phyloP scores from a whole-genome alignment of 1,140 invertebrate species.

The Stratiolaelaps scimitus region DNA sequence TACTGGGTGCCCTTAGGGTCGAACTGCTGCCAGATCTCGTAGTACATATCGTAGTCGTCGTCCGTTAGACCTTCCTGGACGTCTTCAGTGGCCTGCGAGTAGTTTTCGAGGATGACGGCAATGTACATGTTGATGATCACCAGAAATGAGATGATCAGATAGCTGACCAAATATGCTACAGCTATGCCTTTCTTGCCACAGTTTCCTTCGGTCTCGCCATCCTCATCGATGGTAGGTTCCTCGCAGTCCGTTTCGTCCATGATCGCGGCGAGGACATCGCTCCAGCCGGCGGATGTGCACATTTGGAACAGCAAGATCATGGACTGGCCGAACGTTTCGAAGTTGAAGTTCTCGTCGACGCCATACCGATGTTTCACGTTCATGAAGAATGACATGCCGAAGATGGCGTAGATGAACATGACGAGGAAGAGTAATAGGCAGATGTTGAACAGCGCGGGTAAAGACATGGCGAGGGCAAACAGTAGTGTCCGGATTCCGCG shows the following conservation, averaged over 20 bases:
- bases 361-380: constrained; percentile 78
- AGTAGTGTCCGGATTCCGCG: constrained; percentile 92
- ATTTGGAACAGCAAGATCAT: constrained; percentile 97
- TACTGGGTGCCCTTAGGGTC: constrained; percentile 95
- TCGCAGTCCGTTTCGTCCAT: constrained; percentile 89
- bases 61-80: constrained; percentile 95
- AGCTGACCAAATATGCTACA: constrained; percentile 83
- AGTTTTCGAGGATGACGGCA: constrained; percentile 96
- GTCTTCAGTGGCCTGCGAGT: constrained; percentile 93
- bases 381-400: constrained; percentile 99
- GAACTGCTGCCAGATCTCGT: constrained; percentile 97
- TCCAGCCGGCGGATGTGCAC: constrained; percentile 96
- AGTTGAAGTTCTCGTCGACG: constrained; percentile 92
- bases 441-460: constrained; percentile 96
- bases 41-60: constrained; percentile 99
- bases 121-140: constrained; percentile 99
- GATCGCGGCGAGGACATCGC: constrained; percentile 82
- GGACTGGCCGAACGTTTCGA: constrained; percentile 94
- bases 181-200: constrained; percentile 84
- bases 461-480: constrained; percentile 92
- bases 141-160: constrained; percentile 92
- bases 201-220: constrained; percentile 52
- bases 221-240: constrained; percentile 65
- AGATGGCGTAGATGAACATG: constrained; percentile 98
- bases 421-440: constrained; percentile 91